Conservation (phyloP, 1,140 invertebrate species). For the Marisa cornuarietis region DNA sequence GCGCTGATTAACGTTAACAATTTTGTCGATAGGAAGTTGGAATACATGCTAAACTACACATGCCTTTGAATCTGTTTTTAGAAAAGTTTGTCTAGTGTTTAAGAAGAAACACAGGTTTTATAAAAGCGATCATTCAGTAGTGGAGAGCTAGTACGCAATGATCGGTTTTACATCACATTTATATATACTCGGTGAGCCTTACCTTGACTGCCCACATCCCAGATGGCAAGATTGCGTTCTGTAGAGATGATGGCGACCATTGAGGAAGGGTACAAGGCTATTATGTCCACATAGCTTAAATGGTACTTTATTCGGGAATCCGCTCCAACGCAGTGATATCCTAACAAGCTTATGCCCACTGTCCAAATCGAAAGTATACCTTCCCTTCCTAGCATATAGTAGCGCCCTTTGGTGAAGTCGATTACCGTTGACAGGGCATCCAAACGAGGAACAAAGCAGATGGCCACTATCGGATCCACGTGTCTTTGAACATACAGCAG, state of each 20-base stretch:
- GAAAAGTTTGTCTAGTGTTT: too few species aligned
- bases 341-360: constrained; percentile 35
- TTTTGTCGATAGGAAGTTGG: too few species aligned
- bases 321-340: constrained; percentile 8
- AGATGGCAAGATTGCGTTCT: constrained; percentile 51
- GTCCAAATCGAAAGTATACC: constrained; percentile 49
- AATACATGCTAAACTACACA: too few species aligned
- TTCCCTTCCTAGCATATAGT: constrained; percentile 47
- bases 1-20: too few species aligned
- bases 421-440: constrained; percentile 27
- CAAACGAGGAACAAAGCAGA: constrained; percentile 45
- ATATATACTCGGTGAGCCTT: background rate
- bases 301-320: constrained; percentile 15
- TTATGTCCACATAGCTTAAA: constrained; percentile 50
- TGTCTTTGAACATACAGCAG: background rate
- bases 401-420: constrained; percentile 43
- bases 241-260: constrained; percentile 54
- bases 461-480: constrained; percentile 42
- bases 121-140: too few species aligned
- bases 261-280: constrained; percentile 50
- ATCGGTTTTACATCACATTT: too few species aligned
- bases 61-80: too few species aligned
- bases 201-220: constrained; percentile 46
- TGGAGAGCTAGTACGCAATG: too few species aligned
- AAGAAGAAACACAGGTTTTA: too few species aligned